Evolutionary conservation across 2,113 vertebrate genomes (phyloP).

Genomic region (Daboia siamensis): DNA sequence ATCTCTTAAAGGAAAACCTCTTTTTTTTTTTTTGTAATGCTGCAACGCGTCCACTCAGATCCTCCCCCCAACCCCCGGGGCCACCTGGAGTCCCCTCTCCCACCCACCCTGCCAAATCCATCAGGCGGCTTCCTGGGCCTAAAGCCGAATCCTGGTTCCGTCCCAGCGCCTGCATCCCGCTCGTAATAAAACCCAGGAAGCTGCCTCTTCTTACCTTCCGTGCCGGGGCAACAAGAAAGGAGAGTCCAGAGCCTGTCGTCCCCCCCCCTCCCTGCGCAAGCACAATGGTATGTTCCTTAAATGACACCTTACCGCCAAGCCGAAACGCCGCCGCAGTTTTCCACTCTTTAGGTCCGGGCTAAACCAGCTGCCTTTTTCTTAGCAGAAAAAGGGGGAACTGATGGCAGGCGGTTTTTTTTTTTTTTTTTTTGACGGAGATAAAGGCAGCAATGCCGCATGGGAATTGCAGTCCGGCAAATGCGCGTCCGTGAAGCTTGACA

Average conservation of each 20-base stretch:
- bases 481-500: not conserved
- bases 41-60: not conserved
- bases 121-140: not conserved
- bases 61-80: too few species aligned
- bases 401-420: not conserved
- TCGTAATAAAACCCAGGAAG: not conserved
- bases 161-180: not conserved
- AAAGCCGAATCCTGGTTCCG: not conserved
- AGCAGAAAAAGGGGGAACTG: not conserved
- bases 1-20: not conserved
- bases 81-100: not conserved
- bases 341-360: not conserved
- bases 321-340: not conserved
- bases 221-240: not conserved
- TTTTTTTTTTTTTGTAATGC: not conserved
- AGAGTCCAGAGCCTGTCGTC: accelerated
- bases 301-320: not conserved
- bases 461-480: not conserved
- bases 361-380: not conserved
- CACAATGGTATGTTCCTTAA: not conserved
- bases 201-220: not conserved
- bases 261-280: not conserved
- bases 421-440: not conserved
- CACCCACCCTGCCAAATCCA: not conserved
- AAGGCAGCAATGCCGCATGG: not conserved